Percentiles rank a stretch among this genome's conserved stretches.
phyloP scores from a whole-genome alignment of 2,888 invertebrate genomes.

The Eupeodes latifasciatus region DNA sequence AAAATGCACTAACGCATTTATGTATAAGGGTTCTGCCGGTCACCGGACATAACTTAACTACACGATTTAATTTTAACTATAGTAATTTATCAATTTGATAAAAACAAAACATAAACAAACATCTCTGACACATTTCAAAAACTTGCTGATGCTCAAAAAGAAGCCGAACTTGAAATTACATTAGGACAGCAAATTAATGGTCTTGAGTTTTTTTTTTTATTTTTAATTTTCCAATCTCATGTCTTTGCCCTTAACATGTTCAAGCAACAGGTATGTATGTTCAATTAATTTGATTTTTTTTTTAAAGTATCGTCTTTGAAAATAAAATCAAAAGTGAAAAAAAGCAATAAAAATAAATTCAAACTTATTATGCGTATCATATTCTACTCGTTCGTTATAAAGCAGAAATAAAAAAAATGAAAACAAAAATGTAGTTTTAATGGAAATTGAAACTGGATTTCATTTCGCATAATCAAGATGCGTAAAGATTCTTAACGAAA shows the following conservation, averaged over 20 bases:
- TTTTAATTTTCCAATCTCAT: not conserved
- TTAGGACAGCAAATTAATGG: not conserved
- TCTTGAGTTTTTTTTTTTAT: not conserved
- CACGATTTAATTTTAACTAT: not conserved
- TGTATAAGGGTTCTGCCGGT: too few relatives aligned
- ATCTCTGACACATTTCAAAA: not conserved
- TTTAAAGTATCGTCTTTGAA: not conserved
- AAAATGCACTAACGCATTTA: too few relatives aligned
- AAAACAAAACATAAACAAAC: not conserved
- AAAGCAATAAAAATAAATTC: not conserved
- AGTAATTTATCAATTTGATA: not conserved
- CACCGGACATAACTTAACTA: too few relatives aligned
- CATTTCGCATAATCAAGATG: slow-evolving; percentile 12
- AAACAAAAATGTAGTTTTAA: not conserved
- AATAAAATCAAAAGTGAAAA: slow-evolving; percentile 12
- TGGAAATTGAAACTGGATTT: not conserved
- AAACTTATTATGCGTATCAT: not conserved
- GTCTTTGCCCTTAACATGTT: not conserved
- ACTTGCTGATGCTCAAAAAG: not conserved
- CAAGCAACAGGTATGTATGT: not conserved
- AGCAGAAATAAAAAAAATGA: not conserved
- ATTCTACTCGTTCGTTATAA: too few relatives aligned
- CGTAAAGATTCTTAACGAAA: slow-evolving; percentile 1
- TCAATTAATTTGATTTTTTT: not conserved
- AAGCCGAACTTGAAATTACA: not conserved